phyloP scores from a whole-genome alignment of 2,113 vertebrate genomes.

The Epinephelus cyanopodus region DNA sequence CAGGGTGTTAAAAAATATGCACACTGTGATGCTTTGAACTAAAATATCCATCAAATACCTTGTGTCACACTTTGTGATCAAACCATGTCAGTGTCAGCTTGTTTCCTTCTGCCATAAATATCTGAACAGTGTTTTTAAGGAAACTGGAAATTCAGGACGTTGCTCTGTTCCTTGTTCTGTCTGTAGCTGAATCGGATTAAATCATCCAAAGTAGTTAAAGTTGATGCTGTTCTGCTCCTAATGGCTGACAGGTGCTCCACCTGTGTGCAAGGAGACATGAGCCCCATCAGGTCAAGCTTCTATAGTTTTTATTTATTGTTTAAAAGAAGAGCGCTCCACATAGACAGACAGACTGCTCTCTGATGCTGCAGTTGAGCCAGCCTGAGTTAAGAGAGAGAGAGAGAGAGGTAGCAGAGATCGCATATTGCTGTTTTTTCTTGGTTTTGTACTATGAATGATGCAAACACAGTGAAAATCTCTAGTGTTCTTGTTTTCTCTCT shows the following conservation, averaged over 20 bases:
- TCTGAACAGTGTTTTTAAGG: neutral
- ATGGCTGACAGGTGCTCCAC: slow-evolving; percentile 10
- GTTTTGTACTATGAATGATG: neutral
- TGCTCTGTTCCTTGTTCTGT: too few relatives aligned
- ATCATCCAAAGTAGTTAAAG: neutral
- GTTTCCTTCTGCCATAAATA: neutral
- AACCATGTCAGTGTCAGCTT: neutral
- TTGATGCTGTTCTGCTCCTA: neutral
- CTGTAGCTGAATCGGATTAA: neutral
- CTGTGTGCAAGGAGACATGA: slow-evolving; percentile 17
- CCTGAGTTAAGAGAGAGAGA: neutral
- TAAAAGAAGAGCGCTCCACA: slow-evolving; percentile 30
- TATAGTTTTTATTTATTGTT: slow-evolving; percentile 24
- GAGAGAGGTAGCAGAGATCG: neutral
- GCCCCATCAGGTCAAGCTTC: slow-evolving; percentile 55
- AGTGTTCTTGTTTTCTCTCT: neutral
- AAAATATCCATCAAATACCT: neutral
- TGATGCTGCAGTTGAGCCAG: slow-evolving; percentile 29
- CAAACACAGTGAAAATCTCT: slow-evolving; percentile 7
- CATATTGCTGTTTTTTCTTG: neutral
- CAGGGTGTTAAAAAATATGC: neutral
- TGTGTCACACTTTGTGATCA: neutral
- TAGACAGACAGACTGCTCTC: slow-evolving; percentile 7
- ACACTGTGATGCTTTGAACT: neutral
- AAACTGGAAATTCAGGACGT: neutral